Evolutionary conservation across 2,888 invertebrate species (phyloP).

Genomic region (Tachina lurida): DNA sequence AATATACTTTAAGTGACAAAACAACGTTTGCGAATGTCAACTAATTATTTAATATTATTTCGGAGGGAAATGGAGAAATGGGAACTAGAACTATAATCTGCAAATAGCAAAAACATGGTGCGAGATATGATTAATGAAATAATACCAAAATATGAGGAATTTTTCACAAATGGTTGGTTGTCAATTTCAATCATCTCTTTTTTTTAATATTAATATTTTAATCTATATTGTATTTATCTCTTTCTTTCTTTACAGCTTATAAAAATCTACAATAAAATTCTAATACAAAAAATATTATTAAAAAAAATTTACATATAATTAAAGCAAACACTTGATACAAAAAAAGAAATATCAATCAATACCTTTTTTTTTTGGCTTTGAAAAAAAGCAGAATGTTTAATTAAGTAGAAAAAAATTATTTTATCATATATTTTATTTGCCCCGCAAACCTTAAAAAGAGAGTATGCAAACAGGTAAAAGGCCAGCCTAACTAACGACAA

Average conservation of each 20-base stretch:
- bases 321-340: constrained; percentile 69
- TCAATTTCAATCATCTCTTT: neutral
- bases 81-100: too few species aligned
- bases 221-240: constrained; percentile 4
- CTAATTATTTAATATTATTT: too few species aligned
- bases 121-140: neutral
- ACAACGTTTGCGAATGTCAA: too few species aligned
- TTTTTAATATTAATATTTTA: neutral
- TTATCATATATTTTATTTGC: neutral
- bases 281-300: constrained; percentile 21
- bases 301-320: constrained; percentile 12
- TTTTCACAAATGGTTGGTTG: constrained; percentile 46
- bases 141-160: neutral
- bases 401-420: constrained; percentile 7
- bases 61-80: too few species aligned
- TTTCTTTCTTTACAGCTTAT: constrained; percentile 62
- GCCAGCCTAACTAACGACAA: constrained; percentile 55
- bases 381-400: neutral
- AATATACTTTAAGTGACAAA: too few species aligned
- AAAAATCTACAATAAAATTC: constrained; percentile 19
- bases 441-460: constrained; percentile 55
- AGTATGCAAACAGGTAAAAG: constrained; percentile 64
- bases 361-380: constrained; percentile 35
- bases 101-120: too few species aligned
- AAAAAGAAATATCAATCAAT: constrained; percentile 22